phyloP scores from a whole-genome alignment of 2,888 invertebrate species.

The Tolmerus cingulatus region DNA sequence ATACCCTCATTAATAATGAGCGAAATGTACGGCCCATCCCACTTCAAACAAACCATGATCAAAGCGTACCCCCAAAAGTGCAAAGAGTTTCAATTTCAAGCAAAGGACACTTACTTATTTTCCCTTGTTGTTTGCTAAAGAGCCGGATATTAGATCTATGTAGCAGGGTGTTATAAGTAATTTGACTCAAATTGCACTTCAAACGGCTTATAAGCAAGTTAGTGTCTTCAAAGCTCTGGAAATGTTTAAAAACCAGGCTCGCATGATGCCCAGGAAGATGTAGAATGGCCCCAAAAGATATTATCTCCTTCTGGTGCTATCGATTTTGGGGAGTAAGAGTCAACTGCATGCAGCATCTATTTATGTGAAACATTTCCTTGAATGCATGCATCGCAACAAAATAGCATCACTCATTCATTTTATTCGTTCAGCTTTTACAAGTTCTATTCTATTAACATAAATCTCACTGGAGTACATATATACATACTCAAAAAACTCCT shows the following conservation, averaged over 20 bases:
- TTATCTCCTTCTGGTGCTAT: neutral
- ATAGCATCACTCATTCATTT: neutral
- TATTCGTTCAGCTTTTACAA: neutral
- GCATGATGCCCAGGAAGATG: constrained; percentile 50
- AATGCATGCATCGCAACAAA: neutral
- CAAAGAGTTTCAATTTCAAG: neutral
- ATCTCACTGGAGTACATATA: too few species aligned
- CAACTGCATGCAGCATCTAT: neutral
- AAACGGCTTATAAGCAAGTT: constrained; percentile 58
- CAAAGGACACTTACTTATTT: neutral
- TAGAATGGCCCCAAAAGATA: neutral
- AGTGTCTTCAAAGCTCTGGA: constrained; percentile 61
- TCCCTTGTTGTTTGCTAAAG: neutral
- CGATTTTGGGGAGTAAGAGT: neutral
- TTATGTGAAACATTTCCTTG: neutral
- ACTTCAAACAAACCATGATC: neutral
- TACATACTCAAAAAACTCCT: too few species aligned
- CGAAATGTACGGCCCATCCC: neutral
- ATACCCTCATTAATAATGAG: neutral
- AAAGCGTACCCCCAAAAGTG: neutral
- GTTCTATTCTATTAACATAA: neutral
- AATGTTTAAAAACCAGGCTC: constrained; percentile 59
- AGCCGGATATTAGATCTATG: neutral
- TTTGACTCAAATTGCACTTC: constrained; percentile 53
- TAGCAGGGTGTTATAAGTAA: constrained; percentile 35